Evolutionary conservation across 2,888 invertebrate species (phyloP).

Genomic region (Xylophagus ater): DNA sequence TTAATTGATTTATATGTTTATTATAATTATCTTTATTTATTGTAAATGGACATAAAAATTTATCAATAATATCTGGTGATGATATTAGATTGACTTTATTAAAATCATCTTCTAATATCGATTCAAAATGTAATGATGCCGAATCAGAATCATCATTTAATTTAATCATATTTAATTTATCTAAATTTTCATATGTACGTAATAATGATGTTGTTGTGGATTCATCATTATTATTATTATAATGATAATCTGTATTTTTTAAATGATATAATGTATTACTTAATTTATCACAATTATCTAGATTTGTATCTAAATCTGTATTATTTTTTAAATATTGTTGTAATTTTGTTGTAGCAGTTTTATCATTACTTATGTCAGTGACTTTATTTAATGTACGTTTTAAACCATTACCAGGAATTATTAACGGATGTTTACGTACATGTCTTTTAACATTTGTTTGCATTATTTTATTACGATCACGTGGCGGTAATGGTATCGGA

Average conservation of each 20-base stretch:
- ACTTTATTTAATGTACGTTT: slow-evolving; percentile 53
- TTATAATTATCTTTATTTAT: slow-evolving; percentile 37
- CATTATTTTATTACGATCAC: slow-evolving; percentile 55
- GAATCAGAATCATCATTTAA: slow-evolving; percentile 25
- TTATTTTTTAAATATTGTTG: too few relatives aligned
- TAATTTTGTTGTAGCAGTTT: too few relatives aligned
- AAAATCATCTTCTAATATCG: slow-evolving; percentile 34
- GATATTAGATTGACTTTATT: slow-evolving; percentile 29
- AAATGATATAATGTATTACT: too few relatives aligned
- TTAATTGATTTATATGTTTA: slow-evolving; percentile 28
- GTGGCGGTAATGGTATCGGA: slow-evolving; percentile 68
- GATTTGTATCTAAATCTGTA: too few relatives aligned
- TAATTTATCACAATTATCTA: too few relatives aligned
- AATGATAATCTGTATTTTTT: too few relatives aligned
- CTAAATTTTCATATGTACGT: slow-evolving; percentile 9
- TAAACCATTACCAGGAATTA: slow-evolving; percentile 56
- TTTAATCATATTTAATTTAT: not conserved
- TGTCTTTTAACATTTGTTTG: slow-evolving; percentile 55
- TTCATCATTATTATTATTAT: too few relatives aligned
- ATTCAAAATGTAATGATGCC: slow-evolving; percentile 38
- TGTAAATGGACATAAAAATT: slow-evolving; percentile 37
- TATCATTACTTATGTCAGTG: slow-evolving; percentile 35
- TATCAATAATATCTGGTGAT: slow-evolving; percentile 38
- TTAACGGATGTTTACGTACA: slow-evolving; percentile 69
- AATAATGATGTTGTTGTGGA: too few relatives aligned